phyloP scores from a whole-genome alignment of 2,888 invertebrate species.

The Lepidocyrtinus sp. region DNA sequence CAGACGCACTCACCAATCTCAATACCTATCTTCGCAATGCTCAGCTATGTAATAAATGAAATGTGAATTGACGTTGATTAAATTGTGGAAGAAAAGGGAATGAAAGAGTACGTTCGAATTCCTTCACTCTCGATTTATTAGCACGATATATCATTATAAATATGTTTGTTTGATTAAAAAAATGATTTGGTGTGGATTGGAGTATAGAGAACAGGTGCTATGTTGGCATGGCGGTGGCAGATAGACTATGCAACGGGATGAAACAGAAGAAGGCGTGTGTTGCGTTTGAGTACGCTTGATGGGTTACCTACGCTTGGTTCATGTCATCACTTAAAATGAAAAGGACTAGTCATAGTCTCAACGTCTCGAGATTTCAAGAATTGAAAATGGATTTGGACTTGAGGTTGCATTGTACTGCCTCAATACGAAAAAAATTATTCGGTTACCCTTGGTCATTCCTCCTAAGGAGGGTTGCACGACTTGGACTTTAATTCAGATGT shows the following conservation, averaged over 20 bases:
- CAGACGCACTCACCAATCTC: too few relatives aligned
- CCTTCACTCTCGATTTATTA: conserved; percentile 37
- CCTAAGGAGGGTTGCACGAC: background rate
- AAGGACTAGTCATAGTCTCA: background rate
- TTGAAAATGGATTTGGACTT: background rate
- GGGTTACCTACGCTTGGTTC: background rate
- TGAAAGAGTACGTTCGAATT: too few relatives aligned
- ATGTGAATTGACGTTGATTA: conserved; percentile 42
- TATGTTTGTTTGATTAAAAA: conserved; percentile 20
- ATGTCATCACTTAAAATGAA: background rate
- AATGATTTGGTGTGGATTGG: conserved; percentile 29
- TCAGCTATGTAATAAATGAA: too few relatives aligned
- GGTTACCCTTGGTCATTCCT: background rate
- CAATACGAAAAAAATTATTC: background rate
- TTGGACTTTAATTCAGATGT: conserved; percentile 5
- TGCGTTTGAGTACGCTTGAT: background rate
- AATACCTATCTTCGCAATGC: too few relatives aligned
- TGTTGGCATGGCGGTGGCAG: too few relatives aligned
- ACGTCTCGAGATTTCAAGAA: background rate
- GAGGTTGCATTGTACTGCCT: background rate
- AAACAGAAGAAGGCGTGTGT: conserved; percentile 33
- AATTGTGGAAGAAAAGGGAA: conserved; percentile 25
- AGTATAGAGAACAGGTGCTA: conserved; percentile 39
- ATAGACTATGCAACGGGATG: conserved; percentile 55
- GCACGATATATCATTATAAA: conserved; percentile 44